phyloP scores from a whole-genome alignment of 2,797 vertebrate species.

The Tokudaia tokunoshimensis region DNA sequence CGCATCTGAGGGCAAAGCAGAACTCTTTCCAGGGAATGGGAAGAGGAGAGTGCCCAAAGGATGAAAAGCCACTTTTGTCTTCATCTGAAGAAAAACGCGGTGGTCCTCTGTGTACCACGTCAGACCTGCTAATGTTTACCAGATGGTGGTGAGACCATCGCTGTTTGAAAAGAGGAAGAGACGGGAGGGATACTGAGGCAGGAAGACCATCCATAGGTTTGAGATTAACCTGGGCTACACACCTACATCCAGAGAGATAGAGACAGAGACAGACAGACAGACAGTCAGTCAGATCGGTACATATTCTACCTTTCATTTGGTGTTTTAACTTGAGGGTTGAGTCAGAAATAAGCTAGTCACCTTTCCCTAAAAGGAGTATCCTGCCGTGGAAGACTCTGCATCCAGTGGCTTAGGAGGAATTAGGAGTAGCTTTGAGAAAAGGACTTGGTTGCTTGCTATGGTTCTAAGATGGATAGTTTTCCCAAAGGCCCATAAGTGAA shows the following conservation, averaged over 20 bases:
- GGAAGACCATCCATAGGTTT: background rate
- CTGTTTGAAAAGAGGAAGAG: background rate
- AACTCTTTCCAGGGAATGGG: background rate
- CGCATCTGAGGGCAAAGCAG: background rate
- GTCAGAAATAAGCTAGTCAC: background rate
- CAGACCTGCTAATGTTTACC: background rate
- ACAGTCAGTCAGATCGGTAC: background rate
- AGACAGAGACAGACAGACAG: too few species aligned
- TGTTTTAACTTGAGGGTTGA: background rate
- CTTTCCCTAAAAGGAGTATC: constrained; percentile 13
- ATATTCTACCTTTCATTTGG: background rate
- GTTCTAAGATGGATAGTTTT: background rate
- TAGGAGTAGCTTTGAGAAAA: background rate
- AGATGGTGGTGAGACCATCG: background rate
- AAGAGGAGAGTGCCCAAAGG: background rate
- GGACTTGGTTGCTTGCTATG: background rate
- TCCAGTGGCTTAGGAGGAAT: background rate
- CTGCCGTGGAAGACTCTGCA: background rate
- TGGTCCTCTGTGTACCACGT: background rate
- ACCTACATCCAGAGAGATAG: background rate
- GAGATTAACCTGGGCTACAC: background rate
- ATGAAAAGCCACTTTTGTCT: background rate
- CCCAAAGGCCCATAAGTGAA: background rate
- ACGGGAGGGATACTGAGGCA: background rate
- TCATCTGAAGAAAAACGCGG: background rate